These are phyloP conservation scores for Rafetus swinhoei DNA, from an alignment of 2,113 vertebrate species.

Conservation along the genomic window DNA sequence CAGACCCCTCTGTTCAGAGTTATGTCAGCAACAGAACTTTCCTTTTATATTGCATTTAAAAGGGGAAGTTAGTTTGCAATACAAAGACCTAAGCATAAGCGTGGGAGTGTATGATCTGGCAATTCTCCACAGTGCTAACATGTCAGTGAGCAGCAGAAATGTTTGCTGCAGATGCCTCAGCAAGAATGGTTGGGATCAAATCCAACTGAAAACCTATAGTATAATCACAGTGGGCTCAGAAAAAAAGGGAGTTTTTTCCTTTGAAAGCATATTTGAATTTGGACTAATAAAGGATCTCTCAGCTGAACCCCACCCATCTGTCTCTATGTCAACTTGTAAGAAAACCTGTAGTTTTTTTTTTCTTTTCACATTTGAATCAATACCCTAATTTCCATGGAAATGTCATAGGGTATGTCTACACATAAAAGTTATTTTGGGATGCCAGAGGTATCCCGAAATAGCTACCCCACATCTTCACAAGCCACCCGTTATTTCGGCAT, in stretches of 20 bases:
- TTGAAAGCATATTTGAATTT: slow-evolving; percentile 34
- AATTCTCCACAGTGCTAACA: not conserved
- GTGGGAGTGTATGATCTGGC: not conserved
- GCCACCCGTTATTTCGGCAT: no score
- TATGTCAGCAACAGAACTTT: not conserved
- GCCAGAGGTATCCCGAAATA: no score
- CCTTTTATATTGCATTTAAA: slow-evolving; percentile 17
- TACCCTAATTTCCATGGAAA: not conserved
- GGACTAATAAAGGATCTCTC: not conserved
- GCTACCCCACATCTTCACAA: no score
- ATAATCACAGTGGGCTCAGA: not conserved
- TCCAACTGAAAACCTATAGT: not conserved
- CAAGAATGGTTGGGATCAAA: not conserved
- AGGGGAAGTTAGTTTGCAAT: slow-evolving; percentile 1
- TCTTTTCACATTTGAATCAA: not conserved
- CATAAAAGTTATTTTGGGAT: no score
- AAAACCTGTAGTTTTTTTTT: not conserved
- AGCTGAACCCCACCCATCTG: not conserved
- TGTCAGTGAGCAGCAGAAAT: not conserved
- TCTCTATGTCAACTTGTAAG: not conserved
- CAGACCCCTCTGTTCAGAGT: not conserved
- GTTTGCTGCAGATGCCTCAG: slow-evolving; percentile 1
- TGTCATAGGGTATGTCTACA: no score
- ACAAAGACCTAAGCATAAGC: not conserved
- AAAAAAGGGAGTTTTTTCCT: not conserved